phyloP scores from a whole-genome alignment of 1,140 invertebrate genomes.

The Hestina assimilis region DNA sequence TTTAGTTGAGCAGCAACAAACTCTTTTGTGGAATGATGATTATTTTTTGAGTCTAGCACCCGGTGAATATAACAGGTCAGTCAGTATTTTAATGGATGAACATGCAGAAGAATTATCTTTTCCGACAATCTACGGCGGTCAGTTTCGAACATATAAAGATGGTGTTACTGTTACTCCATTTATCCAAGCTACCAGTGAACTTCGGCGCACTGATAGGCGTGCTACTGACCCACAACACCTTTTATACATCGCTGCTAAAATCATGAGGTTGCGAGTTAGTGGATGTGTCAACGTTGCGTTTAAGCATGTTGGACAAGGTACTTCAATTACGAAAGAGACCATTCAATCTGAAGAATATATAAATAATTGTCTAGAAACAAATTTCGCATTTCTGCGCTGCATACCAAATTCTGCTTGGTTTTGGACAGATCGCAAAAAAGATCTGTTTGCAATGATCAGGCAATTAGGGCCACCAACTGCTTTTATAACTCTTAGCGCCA shows the following conservation, averaged over 20 bases:
- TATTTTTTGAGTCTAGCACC: no score
- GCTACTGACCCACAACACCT: conserved; percentile 43
- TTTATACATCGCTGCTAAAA: conserved; percentile 45
- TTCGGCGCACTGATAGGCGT: conserved; percentile 40
- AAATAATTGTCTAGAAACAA: conserved; percentile 31
- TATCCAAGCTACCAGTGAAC: conserved; percentile 43
- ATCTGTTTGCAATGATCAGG: conserved; percentile 66
- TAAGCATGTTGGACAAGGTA: conserved; percentile 27
- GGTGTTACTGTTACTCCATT: conserved; percentile 27
- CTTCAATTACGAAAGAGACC: conserved; percentile 18
- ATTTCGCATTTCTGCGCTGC: conserved; percentile 25
- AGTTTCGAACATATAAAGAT: conserved; percentile 39
- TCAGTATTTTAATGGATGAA: conserved; percentile 29
- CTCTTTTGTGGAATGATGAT: no score
- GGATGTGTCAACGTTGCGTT: conserved; percentile 25
- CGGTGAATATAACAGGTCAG: conserved; percentile 19
- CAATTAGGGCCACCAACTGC: conserved; percentile 52
- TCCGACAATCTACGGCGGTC: conserved; percentile 51
- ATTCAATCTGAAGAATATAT: conserved; percentile 27
- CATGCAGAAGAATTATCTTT: conserved; percentile 59
- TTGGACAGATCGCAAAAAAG: conserved; percentile 51
- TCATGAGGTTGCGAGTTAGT: conserved; percentile 31
- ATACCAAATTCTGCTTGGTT: conserved; percentile 42
- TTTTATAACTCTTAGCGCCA: conserved; percentile 56
- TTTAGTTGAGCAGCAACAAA: no score